A percentile compares a stretch with the other conserved stretches of the same genome.
These are phyloP conservation scores for Climacteris rufus DNA, from an alignment of 2,113 vertebrate genomes.

Conservation along the genomic window DNA sequence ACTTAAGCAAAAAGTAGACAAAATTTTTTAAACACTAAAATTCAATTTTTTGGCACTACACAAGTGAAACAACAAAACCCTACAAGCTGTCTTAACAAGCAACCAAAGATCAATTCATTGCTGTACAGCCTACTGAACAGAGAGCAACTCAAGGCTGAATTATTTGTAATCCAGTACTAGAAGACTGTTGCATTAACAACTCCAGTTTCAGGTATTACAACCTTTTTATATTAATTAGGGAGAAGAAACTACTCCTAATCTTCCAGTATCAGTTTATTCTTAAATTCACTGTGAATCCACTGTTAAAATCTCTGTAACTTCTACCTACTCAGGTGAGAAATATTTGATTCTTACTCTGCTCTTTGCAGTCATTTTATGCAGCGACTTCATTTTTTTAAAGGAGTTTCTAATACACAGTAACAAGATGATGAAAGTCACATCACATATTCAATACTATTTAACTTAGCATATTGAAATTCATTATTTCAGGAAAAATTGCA, in stretches of 20 bases:
- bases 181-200: background rate
- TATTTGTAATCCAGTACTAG: background rate
- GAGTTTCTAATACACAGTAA: background rate
- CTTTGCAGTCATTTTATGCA: background rate
- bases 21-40: background rate
- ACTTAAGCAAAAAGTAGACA: background rate
- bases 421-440: background rate
- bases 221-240: background rate
- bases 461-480: background rate
- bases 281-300: background rate
- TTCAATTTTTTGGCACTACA: background rate
- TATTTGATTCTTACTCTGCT: background rate
- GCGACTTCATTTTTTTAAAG: background rate
- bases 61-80: background rate
- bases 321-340: background rate
- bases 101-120: background rate
- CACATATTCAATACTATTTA: background rate
- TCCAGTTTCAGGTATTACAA: background rate
- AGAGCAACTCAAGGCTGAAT: background rate
- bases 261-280: background rate
- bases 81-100: background rate
- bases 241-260: background rate
- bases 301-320: background rate
- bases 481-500: background rate
- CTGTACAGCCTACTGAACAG: background rate